Evolutionary conservation across 2,888 invertebrate genomes (phyloP).

Genomic region (Amphipoea oculea): DNA sequence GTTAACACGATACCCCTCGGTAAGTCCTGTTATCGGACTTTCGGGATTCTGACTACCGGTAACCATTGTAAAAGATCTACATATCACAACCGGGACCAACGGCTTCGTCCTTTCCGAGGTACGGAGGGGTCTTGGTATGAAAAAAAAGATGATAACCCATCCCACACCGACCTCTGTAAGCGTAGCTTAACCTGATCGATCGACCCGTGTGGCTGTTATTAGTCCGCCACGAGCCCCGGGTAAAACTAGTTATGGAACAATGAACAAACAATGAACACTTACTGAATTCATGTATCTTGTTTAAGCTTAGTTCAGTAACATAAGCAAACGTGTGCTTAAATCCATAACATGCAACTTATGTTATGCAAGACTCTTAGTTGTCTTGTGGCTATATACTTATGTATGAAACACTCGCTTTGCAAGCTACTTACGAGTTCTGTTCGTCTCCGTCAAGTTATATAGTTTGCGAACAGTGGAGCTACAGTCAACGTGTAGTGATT

Average conservation of each 20-base stretch:
- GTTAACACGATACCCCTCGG: background rate
- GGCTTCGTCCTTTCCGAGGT: background rate
- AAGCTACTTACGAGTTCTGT: conserved; percentile 11
- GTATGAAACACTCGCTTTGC: conserved; percentile 4
- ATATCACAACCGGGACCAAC: background rate
- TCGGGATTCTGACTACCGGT: background rate
- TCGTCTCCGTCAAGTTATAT: background rate
- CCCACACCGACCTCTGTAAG: background rate
- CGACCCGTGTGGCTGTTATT: no score
- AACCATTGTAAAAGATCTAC: background rate
- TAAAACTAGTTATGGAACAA: conserved; percentile 19
- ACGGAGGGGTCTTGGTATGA: background rate
- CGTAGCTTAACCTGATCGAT: background rate
- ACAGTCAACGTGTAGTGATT: conserved; percentile 17
- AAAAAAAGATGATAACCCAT: background rate
- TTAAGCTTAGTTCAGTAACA: conserved; percentile 3
- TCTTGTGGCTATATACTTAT: background rate
- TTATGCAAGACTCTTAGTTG: background rate
- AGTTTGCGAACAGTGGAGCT: conserved; percentile 20
- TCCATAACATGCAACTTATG: conserved; percentile 2
- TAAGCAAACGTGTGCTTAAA: conserved; percentile 16
- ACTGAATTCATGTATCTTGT: conserved; percentile 14
- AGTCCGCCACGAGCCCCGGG: background rate
- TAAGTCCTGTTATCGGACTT: background rate
- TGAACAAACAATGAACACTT: conserved; percentile 1